A percentile compares a stretch with the other conserved stretches of the same genome.
Conservation (phyloP, 2,113 vertebrate genomes). For the Siniperca chuatsi region DNA sequence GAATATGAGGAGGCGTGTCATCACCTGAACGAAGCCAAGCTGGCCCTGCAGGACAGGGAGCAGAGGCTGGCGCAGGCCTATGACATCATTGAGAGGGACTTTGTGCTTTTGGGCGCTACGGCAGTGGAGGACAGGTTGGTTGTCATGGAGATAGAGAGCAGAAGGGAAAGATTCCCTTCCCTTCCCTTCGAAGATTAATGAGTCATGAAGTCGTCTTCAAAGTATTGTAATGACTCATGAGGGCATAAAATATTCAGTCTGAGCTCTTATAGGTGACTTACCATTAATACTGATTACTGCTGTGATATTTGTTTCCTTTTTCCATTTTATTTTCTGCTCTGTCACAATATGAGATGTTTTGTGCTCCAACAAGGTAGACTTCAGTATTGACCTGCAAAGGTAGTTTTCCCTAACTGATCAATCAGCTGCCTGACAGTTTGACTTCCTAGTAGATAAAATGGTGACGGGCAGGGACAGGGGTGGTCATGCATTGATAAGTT, state of each 20-base stretch:
- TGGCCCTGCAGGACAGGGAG: slow-evolving; percentile 94
- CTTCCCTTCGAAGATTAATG: slow-evolving; percentile 53
- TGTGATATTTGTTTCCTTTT: not conserved
- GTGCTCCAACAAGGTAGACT: not conserved
- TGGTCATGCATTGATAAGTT: slow-evolving; percentile 67
- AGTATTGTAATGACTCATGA: slow-evolving; percentile 49
- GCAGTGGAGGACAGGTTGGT: slow-evolving; percentile 96
- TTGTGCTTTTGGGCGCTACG: slow-evolving; percentile 94
- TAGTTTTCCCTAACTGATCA: slow-evolving; percentile 38
- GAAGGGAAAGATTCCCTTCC: not conserved
- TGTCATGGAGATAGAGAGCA: not conserved
- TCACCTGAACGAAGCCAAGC: slow-evolving; percentile 88
- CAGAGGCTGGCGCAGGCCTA: slow-evolving; percentile 93
- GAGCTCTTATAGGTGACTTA: slow-evolving; percentile 40
- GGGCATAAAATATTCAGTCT: slow-evolving; percentile 25
- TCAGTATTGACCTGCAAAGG: slow-evolving; percentile 25
- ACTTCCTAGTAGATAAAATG: slow-evolving; percentile 62
- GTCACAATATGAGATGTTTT: not conserved
- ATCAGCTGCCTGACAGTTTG: slow-evolving; percentile 54
- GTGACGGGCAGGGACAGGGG: slow-evolving; percentile 41
- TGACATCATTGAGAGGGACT: slow-evolving; percentile 92
- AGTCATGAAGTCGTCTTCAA: slow-evolving; percentile 43
- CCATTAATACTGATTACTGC: not conserved
- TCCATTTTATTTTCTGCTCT: not conserved
- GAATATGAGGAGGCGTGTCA: slow-evolving; percentile 85